A percentile compares a stretch with the other conserved stretches of the same genome.
phyloP scores from a whole-genome alignment of 1,140 invertebrate species.

The Dinothrombium tinctorium region DNA sequence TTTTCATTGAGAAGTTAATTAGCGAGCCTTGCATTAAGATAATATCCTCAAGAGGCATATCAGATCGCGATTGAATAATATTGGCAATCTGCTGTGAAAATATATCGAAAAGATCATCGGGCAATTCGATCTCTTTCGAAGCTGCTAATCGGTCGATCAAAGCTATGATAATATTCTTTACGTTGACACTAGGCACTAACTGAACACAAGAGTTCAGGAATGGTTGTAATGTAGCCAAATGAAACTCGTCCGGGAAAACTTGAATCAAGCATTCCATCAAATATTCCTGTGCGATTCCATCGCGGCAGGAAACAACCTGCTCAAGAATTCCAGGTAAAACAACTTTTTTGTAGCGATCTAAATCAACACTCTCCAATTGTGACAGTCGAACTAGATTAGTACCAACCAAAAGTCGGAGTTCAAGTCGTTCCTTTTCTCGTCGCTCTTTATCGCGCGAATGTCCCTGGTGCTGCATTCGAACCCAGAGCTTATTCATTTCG shows the following conservation, averaged over 20 bases:
- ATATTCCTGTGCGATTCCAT: conserved; percentile 97
- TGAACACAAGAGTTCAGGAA: conserved; percentile 94
- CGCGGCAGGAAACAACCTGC: conserved; percentile 88
- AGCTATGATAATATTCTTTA: conserved; percentile 93
- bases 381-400: conserved; percentile 90
- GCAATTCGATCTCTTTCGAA: conserved; percentile 18
- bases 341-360: conserved; percentile 73
- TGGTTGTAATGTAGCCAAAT: conserved; percentile 74
- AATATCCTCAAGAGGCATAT: conserved; percentile 88
- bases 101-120: conserved; percentile 73
- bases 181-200: conserved; percentile 78
- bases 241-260: conserved; percentile 98
- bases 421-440: conserved; percentile 80
- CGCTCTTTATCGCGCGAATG: conserved; percentile 74
- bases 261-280: conserved; percentile 99
- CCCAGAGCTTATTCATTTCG: conserved; percentile 99
- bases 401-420: conserved; percentile 75
- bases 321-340: conserved; percentile 78
- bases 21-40: conserved; percentile 83
- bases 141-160: conserved; percentile 73
- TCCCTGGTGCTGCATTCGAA: conserved; percentile 97
- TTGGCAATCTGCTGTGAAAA: conserved; percentile 92
- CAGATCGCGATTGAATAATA: conserved; percentile 72
- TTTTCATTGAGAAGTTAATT: conserved; percentile 73
- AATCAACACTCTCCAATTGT: conserved; percentile 79